These are phyloP conservation scores for Melolontha melolontha DNA, from an alignment of 2,888 invertebrate species.

Conservation along the genomic window DNA sequence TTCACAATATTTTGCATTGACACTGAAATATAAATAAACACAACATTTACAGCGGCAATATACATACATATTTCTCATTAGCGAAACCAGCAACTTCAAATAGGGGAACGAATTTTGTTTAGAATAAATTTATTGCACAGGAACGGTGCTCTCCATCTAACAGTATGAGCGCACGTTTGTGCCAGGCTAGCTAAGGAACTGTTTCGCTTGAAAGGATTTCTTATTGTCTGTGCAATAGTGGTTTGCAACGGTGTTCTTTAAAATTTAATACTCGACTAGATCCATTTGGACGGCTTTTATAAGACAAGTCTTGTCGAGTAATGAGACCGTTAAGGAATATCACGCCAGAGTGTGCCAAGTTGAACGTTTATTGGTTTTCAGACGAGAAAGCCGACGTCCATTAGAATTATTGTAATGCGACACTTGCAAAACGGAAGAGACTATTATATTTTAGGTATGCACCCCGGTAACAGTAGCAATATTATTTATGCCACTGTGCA, in stretches of 20 bases:
- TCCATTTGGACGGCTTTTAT: constrained; percentile 42
- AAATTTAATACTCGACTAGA: constrained; percentile 40
- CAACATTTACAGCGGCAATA: too few relatives aligned
- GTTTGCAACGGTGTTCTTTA: constrained; percentile 30
- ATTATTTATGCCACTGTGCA: constrained; percentile 1
- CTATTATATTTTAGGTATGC: constrained; percentile 1
- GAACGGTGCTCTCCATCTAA: neutral
- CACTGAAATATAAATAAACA: too few relatives aligned
- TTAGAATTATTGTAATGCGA: constrained; percentile 42
- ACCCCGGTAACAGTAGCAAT: neutral
- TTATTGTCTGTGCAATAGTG: constrained; percentile 16
- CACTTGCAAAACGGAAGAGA: constrained; percentile 18
- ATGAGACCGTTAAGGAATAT: constrained; percentile 49
- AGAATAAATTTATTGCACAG: neutral
- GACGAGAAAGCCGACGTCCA: constrained; percentile 30
- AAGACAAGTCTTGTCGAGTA: constrained; percentile 39
- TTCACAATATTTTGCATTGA: too few relatives aligned
- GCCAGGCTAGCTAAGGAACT: neutral
- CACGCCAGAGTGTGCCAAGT: constrained; percentile 47
- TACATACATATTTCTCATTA: too few relatives aligned
- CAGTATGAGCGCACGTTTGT: neutral
- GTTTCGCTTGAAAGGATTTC: constrained; percentile 21
- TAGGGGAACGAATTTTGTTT: too few relatives aligned
- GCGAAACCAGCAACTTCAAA: too few relatives aligned
- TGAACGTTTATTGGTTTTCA: constrained; percentile 48